Percentiles rank a stretch among this genome's conserved stretches.
Evolutionary conservation across 2,888 invertebrate species (phyloP).

Genomic region (Athripsodes cinereus): DNA sequence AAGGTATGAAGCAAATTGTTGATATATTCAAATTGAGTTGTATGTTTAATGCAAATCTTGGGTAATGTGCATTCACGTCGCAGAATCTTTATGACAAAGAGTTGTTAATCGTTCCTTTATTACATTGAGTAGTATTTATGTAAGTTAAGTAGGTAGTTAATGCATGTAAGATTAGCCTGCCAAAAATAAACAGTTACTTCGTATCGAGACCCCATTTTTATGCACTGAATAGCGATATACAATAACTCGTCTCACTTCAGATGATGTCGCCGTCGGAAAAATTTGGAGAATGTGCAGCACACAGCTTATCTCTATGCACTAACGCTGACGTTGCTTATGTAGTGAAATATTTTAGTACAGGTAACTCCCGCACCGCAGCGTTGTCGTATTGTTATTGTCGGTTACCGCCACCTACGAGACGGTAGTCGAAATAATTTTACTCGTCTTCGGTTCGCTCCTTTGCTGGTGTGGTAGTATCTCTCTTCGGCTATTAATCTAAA

Average conservation of each 20-base stretch:
- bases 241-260: slow-evolving; percentile 16
- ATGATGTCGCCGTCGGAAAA: background rate
- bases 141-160: too few relatives aligned
- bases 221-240: slow-evolving; percentile 21
- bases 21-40: too few relatives aligned
- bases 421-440: background rate
- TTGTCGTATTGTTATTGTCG: background rate
- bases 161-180: background rate
- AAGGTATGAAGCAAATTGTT: too few relatives aligned
- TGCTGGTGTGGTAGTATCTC: background rate
- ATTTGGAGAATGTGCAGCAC: background rate
- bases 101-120: too few relatives aligned
- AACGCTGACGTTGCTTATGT: too few relatives aligned
- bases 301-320: background rate
- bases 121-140: too few relatives aligned
- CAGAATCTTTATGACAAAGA: too few relatives aligned
- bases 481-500: background rate
- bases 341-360: background rate
- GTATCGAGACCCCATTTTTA: slow-evolving; percentile 18
- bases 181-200: slow-evolving; percentile 14
- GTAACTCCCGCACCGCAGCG: background rate
- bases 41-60: too few relatives aligned
- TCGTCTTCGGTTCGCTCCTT: background rate
- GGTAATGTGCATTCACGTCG: too few relatives aligned
- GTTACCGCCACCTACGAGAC: background rate